phyloP scores from a whole-genome alignment of 2,797 vertebrate genomes.

The Orestias chungarensis region DNA sequence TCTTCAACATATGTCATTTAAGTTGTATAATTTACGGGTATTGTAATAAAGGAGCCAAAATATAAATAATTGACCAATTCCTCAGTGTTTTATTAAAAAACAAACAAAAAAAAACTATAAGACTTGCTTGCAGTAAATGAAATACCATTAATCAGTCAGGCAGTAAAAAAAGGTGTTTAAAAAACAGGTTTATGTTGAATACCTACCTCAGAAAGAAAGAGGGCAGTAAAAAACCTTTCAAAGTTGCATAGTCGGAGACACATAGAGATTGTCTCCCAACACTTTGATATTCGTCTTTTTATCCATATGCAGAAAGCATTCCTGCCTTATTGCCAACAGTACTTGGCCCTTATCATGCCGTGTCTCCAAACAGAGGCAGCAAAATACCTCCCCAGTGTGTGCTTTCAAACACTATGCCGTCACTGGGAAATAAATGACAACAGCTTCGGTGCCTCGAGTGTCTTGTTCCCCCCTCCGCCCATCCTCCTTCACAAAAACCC shows the following conservation, averaged over 20 bases:
- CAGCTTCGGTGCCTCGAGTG: constrained; percentile 5
- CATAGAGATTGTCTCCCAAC: background rate
- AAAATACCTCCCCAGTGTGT: constrained; percentile 8
- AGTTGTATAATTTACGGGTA: too few relatives aligned
- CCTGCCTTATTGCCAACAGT: background rate
- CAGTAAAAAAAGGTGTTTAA: background rate
- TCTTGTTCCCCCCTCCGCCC: constrained; percentile 2
- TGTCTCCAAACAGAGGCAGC: constrained; percentile 8
- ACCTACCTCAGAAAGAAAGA: background rate
- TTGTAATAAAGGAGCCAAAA: background rate
- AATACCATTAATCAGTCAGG: background rate
- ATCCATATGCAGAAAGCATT: background rate
- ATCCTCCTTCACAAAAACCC: background rate
- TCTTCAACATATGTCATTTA: too few relatives aligned
- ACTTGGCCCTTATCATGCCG: constrained; percentile 6
- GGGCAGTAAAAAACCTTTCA: background rate
- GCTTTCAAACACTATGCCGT: constrained; percentile 18
- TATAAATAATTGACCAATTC: background rate
- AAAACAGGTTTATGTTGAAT: background rate
- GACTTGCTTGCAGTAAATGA: too few relatives aligned
- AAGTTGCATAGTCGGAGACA: background rate
- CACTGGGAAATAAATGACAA: constrained; percentile 18
- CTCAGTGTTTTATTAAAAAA: too few relatives aligned
- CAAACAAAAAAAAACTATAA: too few relatives aligned
- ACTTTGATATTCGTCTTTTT: background rate